phyloP scores from a whole-genome alignment of 1,140 invertebrate genomes.

The Drosophila nigrodunni region DNA sequence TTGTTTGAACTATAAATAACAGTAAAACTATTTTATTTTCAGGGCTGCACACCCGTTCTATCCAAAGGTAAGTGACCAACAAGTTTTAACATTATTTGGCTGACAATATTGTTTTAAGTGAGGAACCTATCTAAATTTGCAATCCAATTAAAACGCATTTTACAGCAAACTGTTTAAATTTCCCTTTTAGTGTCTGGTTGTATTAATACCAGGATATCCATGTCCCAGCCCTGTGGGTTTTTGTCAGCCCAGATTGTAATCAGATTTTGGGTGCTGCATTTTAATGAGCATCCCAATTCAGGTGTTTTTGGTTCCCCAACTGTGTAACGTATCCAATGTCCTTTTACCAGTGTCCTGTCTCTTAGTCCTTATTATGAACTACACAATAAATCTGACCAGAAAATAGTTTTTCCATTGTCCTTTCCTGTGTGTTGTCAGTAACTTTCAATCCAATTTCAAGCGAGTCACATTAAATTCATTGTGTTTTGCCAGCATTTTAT shows the following conservation, averaged over 20 bases:
- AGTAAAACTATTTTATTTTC: too few relatives aligned
- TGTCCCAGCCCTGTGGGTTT: too few relatives aligned
- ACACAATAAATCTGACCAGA: slow-evolving; percentile 57
- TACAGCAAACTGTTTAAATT: background rate
- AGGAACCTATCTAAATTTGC: too few relatives aligned
- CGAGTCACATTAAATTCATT: slow-evolving; percentile 57
- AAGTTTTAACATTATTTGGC: too few relatives aligned
- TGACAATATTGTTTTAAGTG: too few relatives aligned
- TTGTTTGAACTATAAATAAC: too few relatives aligned
- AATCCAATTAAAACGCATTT: background rate
- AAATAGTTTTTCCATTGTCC: slow-evolving; percentile 55
- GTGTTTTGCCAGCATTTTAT: slow-evolving; percentile 17
- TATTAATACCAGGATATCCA: background rate
- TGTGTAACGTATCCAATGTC: background rate
- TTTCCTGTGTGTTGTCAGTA: slow-evolving; percentile 24
- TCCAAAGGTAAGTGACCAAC: too few relatives aligned
- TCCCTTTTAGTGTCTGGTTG: background rate
- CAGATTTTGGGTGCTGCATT: slow-evolving; percentile 45
- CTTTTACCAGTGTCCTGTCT: background rate
- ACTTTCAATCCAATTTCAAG: slow-evolving; percentile 15
- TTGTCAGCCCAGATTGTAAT: slow-evolving; percentile 12
- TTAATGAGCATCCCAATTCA: slow-evolving; percentile 38
- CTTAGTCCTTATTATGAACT: slow-evolving; percentile 70
- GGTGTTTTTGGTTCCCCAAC: background rate
- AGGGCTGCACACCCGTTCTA: too few relatives aligned